A percentile compares a stretch with the other conserved stretches of the same genome.
Conservation (phyloP, 2,888 invertebrate species). For the Himalopsyche tibetana region DNA sequence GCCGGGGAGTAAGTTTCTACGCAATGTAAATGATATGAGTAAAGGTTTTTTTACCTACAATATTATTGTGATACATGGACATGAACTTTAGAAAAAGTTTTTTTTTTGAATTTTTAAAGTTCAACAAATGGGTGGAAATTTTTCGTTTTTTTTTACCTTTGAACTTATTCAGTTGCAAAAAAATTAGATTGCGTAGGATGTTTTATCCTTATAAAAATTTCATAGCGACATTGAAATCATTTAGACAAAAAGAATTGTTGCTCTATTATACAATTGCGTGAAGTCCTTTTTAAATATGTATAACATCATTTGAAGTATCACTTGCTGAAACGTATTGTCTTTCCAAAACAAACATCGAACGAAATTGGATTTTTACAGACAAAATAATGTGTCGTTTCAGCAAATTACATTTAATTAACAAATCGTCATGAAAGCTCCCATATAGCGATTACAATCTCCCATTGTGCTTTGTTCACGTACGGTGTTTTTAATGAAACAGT, state of each 20-base stretch:
- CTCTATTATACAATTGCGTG: not conserved
- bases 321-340: not conserved
- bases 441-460: not conserved
- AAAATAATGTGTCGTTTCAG: constrained; percentile 27
- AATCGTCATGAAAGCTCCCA: constrained; percentile 20
- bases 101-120: too few species aligned
- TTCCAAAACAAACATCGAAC: constrained; percentile 2
- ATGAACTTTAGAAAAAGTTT: too few species aligned
- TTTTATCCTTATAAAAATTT: not conserved
- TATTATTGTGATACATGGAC: too few species aligned
- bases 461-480: constrained; percentile 19
- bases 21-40: too few species aligned
- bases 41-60: too few species aligned
- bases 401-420: constrained; percentile 34
- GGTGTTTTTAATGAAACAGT: constrained; percentile 5
- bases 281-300: not conserved
- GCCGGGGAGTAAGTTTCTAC: too few species aligned
- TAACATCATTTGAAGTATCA: not conserved
- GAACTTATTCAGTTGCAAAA: not conserved
- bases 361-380: constrained; percentile 7
- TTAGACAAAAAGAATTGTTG: not conserved
- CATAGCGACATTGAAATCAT: not conserved
- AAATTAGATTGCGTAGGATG: not conserved
- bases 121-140: too few species aligned
- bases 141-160: not conserved